phyloP scores from a whole-genome alignment of 2,888 invertebrate species.

The Crossocerus cetratus region DNA sequence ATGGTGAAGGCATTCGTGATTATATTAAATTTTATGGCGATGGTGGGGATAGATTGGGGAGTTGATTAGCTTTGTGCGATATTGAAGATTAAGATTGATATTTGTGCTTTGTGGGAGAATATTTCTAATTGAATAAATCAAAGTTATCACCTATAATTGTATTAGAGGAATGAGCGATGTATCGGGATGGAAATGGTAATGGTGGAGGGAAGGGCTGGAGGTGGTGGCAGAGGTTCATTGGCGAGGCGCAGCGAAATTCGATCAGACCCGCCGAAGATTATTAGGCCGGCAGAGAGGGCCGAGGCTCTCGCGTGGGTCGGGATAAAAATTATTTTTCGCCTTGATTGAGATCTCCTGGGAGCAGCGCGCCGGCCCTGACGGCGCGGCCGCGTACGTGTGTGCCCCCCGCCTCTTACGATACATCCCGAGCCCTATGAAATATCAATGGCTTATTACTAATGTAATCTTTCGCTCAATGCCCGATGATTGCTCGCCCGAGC shows the following conservation, averaged over 20 bases:
- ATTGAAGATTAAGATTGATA: too few relatives aligned
- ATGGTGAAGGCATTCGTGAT: too few relatives aligned
- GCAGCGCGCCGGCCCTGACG: constrained; percentile 19
- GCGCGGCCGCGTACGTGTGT: constrained; percentile 47
- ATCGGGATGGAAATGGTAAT: neutral
- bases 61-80: too few relatives aligned
- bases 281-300: constrained; percentile 48
- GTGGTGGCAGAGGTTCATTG: constrained; percentile 28
- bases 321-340: constrained; percentile 71
- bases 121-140: too few relatives aligned
- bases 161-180: neutral
- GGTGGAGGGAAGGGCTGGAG: constrained; percentile 3
- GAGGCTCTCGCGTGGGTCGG: constrained; percentile 50
- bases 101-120: too few relatives aligned
- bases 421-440: constrained; percentile 66
- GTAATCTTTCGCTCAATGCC: constrained; percentile 72
- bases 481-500: constrained; percentile 68
- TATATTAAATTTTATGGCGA: too few relatives aligned
- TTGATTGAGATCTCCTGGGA: constrained; percentile 75
- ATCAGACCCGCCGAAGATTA: constrained; percentile 64
- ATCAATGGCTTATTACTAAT: constrained; percentile 75
- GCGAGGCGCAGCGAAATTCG: constrained; percentile 54
- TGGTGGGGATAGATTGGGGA: too few relatives aligned
- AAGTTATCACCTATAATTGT: too few relatives aligned
- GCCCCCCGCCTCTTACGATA: constrained; percentile 50